phyloP scores from a whole-genome alignment of 2,797 vertebrate species.

The Nyctibius grandis region DNA sequence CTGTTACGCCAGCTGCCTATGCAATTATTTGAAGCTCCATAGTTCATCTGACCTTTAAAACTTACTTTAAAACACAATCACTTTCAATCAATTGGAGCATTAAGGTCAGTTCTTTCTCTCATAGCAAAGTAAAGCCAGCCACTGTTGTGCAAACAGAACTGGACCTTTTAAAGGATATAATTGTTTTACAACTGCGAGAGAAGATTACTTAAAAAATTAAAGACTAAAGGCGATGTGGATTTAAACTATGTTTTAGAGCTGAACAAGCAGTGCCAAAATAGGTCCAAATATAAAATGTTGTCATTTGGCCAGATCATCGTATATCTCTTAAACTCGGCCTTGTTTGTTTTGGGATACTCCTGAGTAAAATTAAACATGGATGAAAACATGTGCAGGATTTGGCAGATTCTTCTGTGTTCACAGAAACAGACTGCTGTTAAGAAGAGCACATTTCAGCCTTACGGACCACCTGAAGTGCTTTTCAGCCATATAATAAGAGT shows the following conservation, averaged over 20 bases:
- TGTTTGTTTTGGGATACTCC: not conserved
- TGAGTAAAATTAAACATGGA: not conserved
- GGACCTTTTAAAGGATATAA: not conserved
- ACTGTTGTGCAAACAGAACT: not conserved
- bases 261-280: not conserved
- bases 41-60: constrained; percentile 8
- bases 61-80: not conserved
- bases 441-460: not conserved
- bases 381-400: not conserved
- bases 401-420: not conserved
- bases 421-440: not conserved
- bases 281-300: not conserved
- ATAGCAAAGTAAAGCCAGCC: not conserved
- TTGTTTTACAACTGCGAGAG: not conserved
- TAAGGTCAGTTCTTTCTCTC: not conserved
- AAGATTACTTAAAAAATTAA: not conserved
- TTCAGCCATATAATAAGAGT: not conserved
- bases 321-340: not conserved
- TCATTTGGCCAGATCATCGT: not conserved
- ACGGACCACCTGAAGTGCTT: not conserved
- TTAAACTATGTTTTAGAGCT: not conserved
- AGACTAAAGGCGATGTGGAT: not conserved
- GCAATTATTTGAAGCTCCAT: not conserved
- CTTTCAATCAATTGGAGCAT: not conserved
- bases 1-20: not conserved